Evolutionary conservation across 2,113 vertebrate genomes (phyloP).

Genomic region (Picathartes gymnocephalus): DNA sequence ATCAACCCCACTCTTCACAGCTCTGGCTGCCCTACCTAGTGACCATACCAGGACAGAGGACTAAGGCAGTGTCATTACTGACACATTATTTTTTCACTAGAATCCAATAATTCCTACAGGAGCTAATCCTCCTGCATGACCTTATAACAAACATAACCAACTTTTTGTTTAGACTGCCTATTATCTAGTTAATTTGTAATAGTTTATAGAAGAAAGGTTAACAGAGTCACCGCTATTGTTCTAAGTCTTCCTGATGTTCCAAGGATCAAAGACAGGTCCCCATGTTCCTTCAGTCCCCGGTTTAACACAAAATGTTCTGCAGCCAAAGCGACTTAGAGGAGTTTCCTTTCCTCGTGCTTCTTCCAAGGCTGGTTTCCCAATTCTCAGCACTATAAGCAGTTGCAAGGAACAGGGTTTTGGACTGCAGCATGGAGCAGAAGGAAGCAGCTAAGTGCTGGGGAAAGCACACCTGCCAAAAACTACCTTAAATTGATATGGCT

Average conservation of each 20-base stretch:
- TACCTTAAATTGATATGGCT: not conserved
- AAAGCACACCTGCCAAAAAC: not conserved
- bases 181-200: not conserved
- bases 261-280: not conserved
- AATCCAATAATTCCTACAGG: not conserved
- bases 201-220: not conserved
- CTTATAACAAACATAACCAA: not conserved
- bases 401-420: not conserved
- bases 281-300: accelerated
- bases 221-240: not conserved
- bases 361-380: not conserved
- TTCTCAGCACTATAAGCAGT: accelerated
- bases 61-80: no score
- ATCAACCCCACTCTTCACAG: not conserved
- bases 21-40: not conserved
- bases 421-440: not conserved
- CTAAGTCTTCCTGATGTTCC: not conserved
- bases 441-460: not conserved
- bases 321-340: not conserved
- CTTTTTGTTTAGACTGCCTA: not conserved
- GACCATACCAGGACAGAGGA: not conserved
- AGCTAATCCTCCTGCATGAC: not conserved
- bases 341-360: not conserved
- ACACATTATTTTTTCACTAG: not conserved
- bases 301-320: not conserved